Base-by-base conservation (phyloP, 1,140 invertebrate species). In the Aplysia californica region DNA sequence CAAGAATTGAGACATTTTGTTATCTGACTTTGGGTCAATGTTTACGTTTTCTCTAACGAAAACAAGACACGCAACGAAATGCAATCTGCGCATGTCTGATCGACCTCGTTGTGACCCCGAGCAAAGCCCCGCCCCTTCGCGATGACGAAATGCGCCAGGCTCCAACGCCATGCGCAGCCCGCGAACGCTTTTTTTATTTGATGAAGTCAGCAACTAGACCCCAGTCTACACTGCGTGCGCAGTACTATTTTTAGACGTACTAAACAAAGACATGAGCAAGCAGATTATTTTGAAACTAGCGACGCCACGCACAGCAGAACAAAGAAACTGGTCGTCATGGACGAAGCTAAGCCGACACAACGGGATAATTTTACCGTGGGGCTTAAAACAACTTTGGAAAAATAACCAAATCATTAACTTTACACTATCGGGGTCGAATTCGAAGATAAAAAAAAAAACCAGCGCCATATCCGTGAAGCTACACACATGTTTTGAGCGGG, bases 121-220 rank as follows among this genome's bases (percentile, higher is more conserved):
- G 10, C 15, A 2, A 56, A 3, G 33, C 69, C 69, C 41, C 69
- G 44, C 69, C 69, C 50, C 69, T 29, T 71, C 20, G 26, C 2
- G 38, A 75, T 75, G 72, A 75, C 72, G 72, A 75, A 75, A 75
- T 66, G 61, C 72, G 72, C 72, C 41, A 33, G 50, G 59, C 36
- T 23, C 61, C 26, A 6, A 21, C 10, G 58, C 15, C 18, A 50
- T n/a, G n/a, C n/a, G n/a, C n/a, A n/a, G n/a, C n/a, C n/a, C n/a
- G n/a, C n/a, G n/a, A n/a, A n/a, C n/a, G n/a, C n/a, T n/a, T n/a
- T n/a, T n/a, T n/a, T 33, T 36, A 65, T 36, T 36, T 1, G 26
- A 58, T 72, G 56, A 55, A 72, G 70, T 72, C 70, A 72, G 70
- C 70, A 72, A 41, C 70, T 18, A n/a, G 10, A 20, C 21, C 35